Evolutionary conservation across 2,113 vertebrate genomes (phyloP).

Genomic region (Vidua macroura): DNA sequence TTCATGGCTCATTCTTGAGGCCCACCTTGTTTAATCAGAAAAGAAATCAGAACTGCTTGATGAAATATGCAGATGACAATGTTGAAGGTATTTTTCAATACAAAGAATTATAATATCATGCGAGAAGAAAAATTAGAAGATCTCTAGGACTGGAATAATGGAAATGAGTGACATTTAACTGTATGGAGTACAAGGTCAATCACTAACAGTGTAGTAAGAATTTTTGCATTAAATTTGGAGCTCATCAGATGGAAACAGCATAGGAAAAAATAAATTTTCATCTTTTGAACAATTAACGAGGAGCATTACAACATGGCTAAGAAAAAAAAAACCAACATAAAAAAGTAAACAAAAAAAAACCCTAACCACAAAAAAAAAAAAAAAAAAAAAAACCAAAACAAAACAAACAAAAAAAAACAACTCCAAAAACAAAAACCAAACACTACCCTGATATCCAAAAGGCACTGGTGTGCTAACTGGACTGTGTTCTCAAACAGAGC

Average conservation of each 20-base stretch:
- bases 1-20: neutral
- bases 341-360: neutral
- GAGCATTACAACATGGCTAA: neutral
- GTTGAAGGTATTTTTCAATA: slow-evolving; percentile 21
- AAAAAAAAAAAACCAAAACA: neutral
- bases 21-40: slow-evolving; percentile 14
- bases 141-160: neutral
- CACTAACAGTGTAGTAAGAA: slow-evolving; percentile 1
- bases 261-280: neutral
- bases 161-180: slow-evolving; percentile 37
- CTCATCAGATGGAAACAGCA: slow-evolving; percentile 25
- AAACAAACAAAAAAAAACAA: neutral
- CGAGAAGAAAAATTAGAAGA: neutral
- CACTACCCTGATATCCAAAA: neutral
- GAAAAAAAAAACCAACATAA: neutral
- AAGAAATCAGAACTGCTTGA: slow-evolving; percentile 33
- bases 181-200: slow-evolving; percentile 48
- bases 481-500: neutral
- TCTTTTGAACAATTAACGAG: neutral
- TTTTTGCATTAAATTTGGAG: slow-evolving; percentile 55
- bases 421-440: neutral
- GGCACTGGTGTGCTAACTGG: neutral
- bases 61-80: slow-evolving; percentile 50
- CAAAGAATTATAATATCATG: slow-evolving; percentile 22
- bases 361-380: too few relatives aligned